phyloP scores from a whole-genome alignment of 2,888 invertebrate genomes.

The Pimpla rufipes region DNA sequence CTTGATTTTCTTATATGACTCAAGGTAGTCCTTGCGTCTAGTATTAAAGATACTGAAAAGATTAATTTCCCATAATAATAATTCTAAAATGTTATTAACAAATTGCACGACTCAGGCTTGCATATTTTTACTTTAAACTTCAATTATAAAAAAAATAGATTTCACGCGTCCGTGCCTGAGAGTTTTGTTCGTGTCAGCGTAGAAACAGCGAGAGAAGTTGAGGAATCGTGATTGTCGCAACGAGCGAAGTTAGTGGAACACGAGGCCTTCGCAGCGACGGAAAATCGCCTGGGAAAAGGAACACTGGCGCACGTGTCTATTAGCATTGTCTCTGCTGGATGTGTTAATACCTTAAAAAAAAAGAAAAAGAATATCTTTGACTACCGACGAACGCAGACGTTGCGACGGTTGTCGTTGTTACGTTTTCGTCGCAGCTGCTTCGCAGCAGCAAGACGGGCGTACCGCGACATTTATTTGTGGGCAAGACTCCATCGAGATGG shows the following conservation, averaged over 20 bases:
- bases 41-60: too few species aligned
- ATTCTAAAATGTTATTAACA: too few species aligned
- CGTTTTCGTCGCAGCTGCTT: too few species aligned
- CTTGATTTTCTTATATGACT: too few species aligned
- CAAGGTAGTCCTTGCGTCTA: too few species aligned
- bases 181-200: slow-evolving; percentile 28
- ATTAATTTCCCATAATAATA: too few species aligned
- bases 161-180: neutral
- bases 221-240: slow-evolving; percentile 41
- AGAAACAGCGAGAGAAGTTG: neutral
- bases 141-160: neutral
- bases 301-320: slow-evolving; percentile 19
- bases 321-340: slow-evolving; percentile 34
- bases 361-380: slow-evolving; percentile 26
- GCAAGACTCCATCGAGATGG: neutral
- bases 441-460: too few species aligned
- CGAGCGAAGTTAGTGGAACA: slow-evolving; percentile 13
- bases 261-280: slow-evolving; percentile 1
- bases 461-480: neutral
- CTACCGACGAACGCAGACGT: slow-evolving; percentile 20
- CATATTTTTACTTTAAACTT: too few species aligned
- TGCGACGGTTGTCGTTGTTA: neutral
- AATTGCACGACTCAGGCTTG: too few species aligned
- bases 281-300: slow-evolving; percentile 50
- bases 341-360: neutral